Percentiles rank a stretch among this genome's conserved stretches.
These are phyloP conservation scores for cattle (Bos taurus) DNA, from an alignment of 2,113 vertebrate genomes.

Conservation along the genomic window ARS-UCD2.0 NC_037336.1:44369501-44370000, in stretches of 20 bases:
- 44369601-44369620: not conserved
- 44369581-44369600: not conserved
- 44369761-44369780: not conserved
- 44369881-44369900: not conserved
- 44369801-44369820: not conserved
- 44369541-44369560: not conserved
- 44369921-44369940: not conserved
- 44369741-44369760: not conserved
- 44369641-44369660: not conserved
- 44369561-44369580: not conserved
- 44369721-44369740: not conserved
- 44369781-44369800: not conserved
- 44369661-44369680: not conserved
- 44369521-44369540: not conserved
- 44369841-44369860: not conserved
- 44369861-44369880: not conserved
- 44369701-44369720: not conserved
- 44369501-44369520: not conserved
- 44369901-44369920: not conserved
- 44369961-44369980: not conserved
- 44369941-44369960: not conserved
- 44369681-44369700: not conserved
- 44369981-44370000: not conserved
- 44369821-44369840: not conserved
- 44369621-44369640: not conserved